A percentile compares a stretch with the other conserved stretches of the same genome.
Evolutionary conservation across 1,140 invertebrate species (phyloP).

Genomic region (Scaptomyza graminum): DNA sequence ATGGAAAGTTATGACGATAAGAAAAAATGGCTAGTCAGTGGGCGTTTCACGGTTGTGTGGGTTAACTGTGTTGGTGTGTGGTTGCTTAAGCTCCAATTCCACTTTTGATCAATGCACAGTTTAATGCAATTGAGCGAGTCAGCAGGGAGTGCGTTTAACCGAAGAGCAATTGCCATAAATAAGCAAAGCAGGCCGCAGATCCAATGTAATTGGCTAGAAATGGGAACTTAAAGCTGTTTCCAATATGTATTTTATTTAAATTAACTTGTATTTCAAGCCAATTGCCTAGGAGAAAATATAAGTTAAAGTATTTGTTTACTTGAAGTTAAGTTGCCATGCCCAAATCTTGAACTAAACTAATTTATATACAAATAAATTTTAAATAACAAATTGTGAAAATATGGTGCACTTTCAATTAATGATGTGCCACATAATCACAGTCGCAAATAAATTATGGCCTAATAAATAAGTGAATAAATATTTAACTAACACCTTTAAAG

Average conservation of each 20-base stretch:
- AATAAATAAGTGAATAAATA: slow-evolving; percentile 28
- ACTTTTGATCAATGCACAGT: slow-evolving; percentile 66
- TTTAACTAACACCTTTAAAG: slow-evolving; percentile 34
- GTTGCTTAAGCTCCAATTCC: slow-evolving; percentile 12
- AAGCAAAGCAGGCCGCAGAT: slow-evolving; percentile 4
- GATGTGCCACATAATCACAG: not conserved
- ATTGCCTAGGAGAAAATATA: too few relatives aligned
- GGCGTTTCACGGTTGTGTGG: not conserved
- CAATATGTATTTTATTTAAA: not conserved
- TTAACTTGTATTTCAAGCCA: not conserved
- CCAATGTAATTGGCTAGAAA: slow-evolving; percentile 55
- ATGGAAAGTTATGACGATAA: slow-evolving; percentile 47
- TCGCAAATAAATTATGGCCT: not conserved
- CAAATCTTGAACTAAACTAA: too few relatives aligned
- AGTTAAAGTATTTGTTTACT: too few relatives aligned
- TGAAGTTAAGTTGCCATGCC: too few relatives aligned
- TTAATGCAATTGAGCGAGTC: slow-evolving; percentile 56
- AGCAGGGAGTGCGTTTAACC: slow-evolving; percentile 2
- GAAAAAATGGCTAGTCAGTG: not conserved
- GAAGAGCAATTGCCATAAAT: slow-evolving; percentile 15
- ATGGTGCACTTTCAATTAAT: not conserved
- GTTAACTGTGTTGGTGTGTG: not conserved
- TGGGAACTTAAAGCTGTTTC: not conserved
- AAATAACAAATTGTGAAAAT: too few relatives aligned
- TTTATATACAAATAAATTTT: too few relatives aligned